Base-by-base conservation (phyloP, 1,140 invertebrate species). In the Drosophila insularis region DNA sequence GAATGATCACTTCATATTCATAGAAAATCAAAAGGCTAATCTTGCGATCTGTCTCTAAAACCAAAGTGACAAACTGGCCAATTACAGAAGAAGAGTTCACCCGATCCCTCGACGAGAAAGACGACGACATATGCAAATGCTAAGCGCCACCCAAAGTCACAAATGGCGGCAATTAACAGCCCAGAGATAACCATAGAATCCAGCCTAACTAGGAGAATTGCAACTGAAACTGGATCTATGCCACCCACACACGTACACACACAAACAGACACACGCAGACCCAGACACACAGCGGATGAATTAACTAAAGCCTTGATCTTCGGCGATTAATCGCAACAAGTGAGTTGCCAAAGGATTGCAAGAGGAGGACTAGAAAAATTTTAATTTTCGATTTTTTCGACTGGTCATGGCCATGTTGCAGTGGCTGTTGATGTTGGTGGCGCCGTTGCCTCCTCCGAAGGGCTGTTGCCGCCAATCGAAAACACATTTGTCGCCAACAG, bases 241-340 rank as follows among this genome's bases (percentile, higher is more conserved):
- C 84, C 84, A 84, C 84, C 84, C 85, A 89, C 84, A 80, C 85
- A 84, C 67, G 58, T 56, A 17, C 19, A 62, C 60, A 62, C 39
- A 62, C 13, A 39, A 53, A 55, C 63, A 35, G 4, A 58, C 54
- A 66, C 54, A 31, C 19, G 32, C 40, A 37, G 39, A 13, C 61
- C 50, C 39, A 43, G 39, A 65, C 55, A 50, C 39, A 50, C 27
- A 66, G 55, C 14, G 31, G 32, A 55, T 50, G 65, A 82, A 84
- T 84, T 89, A 89, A 89, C 84, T 89, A 75, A 89, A 89, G 74
- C 84, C 85, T 89, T 64, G 84, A 89, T 89, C 85, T 89, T 80
- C 78, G 17, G 77, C 80, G 85, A 89, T 89, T 89, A 89, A 89
- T 89, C 85, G 84, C 77, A 63, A 80, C 84, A 89, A 87, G 84